Conservation (phyloP, 2,113 vertebrate species). For the Upupa epops region DNA sequence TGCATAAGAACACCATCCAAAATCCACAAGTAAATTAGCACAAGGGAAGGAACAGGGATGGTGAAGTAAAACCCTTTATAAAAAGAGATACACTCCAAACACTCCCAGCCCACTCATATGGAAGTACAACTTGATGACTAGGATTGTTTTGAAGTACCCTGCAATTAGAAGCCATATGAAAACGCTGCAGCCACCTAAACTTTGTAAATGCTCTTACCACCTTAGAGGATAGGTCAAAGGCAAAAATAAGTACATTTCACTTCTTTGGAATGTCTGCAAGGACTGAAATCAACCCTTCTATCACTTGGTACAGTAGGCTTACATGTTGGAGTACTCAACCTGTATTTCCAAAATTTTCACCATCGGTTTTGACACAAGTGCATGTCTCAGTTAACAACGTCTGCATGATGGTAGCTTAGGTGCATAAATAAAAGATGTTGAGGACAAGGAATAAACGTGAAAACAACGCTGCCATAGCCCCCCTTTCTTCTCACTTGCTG, state of each 20-base stretch:
- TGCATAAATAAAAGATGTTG: conserved; percentile 27
- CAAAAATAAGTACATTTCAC: not conserved
- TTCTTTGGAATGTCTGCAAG: not conserved
- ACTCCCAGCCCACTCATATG: not conserved
- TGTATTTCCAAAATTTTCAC: not conserved
- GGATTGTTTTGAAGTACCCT: not conserved
- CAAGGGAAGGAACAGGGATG: not conserved
- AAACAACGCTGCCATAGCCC: conserved; percentile 7
- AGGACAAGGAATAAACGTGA: conserved; percentile 19
- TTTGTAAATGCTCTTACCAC: not conserved
- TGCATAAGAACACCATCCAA: not conserved
- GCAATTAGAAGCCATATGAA: not conserved
- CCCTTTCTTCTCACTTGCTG: conserved; percentile 42
- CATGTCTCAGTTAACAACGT: not conserved
- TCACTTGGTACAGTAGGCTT: not conserved
- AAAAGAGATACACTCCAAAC: not conserved
- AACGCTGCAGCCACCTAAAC: not conserved
- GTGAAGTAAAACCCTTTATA: not conserved
- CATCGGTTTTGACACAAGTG: not conserved
- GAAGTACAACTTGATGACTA: not conserved
- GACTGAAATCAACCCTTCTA: not conserved
- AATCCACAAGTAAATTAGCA: not conserved
- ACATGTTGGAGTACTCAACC: not conserved
- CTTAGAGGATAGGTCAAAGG: not conserved
- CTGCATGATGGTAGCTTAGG: conserved; percentile 19